Conservation (phyloP, 1,140 invertebrate species). For the Conus betulinus region DNA sequence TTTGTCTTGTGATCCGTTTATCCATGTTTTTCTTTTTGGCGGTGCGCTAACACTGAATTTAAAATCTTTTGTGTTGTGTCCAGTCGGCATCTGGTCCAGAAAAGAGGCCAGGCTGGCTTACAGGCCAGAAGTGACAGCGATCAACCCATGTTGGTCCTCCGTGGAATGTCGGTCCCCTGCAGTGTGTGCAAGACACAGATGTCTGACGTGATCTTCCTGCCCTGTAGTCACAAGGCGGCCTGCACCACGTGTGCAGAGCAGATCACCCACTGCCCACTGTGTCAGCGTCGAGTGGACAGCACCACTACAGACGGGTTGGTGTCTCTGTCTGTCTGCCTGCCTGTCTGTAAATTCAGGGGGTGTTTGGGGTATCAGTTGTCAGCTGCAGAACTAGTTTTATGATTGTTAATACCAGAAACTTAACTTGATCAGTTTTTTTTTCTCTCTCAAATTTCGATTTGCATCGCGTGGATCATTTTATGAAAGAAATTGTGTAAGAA, state of each 20-base stretch:
- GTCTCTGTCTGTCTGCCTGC: too few species aligned
- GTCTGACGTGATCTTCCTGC: slow-evolving; percentile 36
- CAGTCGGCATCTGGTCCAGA: slow-evolving; percentile 27
- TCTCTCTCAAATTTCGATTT: too few species aligned
- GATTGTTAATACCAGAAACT: too few species aligned
- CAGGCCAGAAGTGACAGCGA: background rate
- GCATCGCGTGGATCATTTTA: too few species aligned
- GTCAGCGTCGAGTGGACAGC: slow-evolving; percentile 24
- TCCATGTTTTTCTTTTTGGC: too few species aligned
- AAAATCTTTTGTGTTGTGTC: background rate
- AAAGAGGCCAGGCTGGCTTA: background rate
- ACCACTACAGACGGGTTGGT: slow-evolving; percentile 28
- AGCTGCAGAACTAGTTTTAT: too few species aligned
- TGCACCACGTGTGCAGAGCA: slow-evolving; percentile 23
- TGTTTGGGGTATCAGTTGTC: too few species aligned
- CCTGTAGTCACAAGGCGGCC: slow-evolving; percentile 38
- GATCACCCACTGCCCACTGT: slow-evolving; percentile 19
- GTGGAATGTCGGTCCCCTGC: slow-evolving; percentile 19
- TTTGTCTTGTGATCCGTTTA: too few species aligned
- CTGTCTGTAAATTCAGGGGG: too few species aligned
- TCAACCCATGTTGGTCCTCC: background rate
- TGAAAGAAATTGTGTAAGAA: too few species aligned
- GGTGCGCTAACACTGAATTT: too few species aligned
- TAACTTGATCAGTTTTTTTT: too few species aligned
- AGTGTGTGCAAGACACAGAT: slow-evolving; percentile 1